A percentile compares a stretch with the other conserved stretches of the same genome.
Conservation (phyloP, 2,888 invertebrate species). For the Chorisops tibialis region DNA sequence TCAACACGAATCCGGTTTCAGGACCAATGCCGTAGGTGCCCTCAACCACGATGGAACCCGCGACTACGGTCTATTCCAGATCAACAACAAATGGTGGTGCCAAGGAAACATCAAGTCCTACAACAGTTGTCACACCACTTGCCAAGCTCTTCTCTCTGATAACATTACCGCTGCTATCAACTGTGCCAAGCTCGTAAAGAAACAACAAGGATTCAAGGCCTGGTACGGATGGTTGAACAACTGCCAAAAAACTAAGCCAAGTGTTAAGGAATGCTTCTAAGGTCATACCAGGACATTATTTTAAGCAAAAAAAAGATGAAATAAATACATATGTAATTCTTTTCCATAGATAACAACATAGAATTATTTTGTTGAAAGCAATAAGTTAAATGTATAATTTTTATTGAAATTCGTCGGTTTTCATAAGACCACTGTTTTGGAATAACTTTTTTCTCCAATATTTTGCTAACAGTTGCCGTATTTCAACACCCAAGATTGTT, state of each 20-base stretch:
- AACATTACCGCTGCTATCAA: constrained; percentile 6
- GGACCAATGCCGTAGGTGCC: constrained; percentile 9
- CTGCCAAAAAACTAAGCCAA: constrained; percentile 5
- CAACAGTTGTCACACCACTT: background rate
- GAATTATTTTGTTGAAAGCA: too few relatives aligned
- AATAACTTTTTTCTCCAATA: too few relatives aligned
- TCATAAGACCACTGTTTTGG: too few relatives aligned
- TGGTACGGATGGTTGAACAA: constrained; percentile 23
- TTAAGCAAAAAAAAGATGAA: too few relatives aligned
- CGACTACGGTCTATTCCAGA: constrained; percentile 21
- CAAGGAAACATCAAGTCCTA: constrained; percentile 15
- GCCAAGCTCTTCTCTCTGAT: constrained; percentile 9
- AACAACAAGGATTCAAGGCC: constrained; percentile 20
- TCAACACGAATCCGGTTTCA: constrained; percentile 18
- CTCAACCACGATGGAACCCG: constrained; percentile 17
- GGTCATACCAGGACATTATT: too few relatives aligned
- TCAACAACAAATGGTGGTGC: constrained; percentile 23
- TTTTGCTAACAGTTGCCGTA: too few relatives aligned
- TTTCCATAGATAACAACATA: too few relatives aligned
- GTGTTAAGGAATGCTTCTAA: constrained; percentile 16
- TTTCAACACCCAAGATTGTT: too few relatives aligned
- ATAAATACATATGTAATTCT: too few relatives aligned
- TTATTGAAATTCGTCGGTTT: too few relatives aligned
- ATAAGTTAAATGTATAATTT: too few relatives aligned
- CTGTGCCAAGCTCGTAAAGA: constrained; percentile 15